Percentiles rank a stretch among this genome's conserved stretches.
Conservation (phyloP, 1,140 invertebrate genomes). For the Kradibia gibbosae region DNA sequence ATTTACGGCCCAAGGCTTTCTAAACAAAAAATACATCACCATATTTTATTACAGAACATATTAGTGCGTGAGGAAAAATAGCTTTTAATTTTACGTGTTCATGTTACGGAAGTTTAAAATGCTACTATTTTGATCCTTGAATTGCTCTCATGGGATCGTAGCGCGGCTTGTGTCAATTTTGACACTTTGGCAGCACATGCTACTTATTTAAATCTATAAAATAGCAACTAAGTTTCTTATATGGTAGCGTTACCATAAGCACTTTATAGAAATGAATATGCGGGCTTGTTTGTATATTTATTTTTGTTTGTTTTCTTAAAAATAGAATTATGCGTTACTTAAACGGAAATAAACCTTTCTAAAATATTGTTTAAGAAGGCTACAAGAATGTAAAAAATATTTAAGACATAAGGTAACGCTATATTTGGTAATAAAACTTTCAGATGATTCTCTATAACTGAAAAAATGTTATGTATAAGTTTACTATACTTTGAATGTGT, state of each 20-base stretch:
- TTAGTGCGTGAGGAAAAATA: neutral
- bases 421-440: no score
- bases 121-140: constrained; percentile 25
- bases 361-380: no score
- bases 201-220: neutral
- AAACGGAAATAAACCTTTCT: no score
- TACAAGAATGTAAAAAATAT: no score
- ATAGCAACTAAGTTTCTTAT: neutral
- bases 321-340: neutral
- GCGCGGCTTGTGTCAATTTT: constrained; percentile 53
- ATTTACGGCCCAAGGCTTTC: no score
- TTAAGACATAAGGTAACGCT: no score
- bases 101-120: constrained; percentile 11
- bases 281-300: neutral
- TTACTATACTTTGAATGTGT: no score
- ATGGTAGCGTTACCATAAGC: neutral
- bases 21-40: neutral
- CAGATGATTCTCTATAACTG: no score
- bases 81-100: neutral
- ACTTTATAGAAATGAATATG: no score
- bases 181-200: constrained; percentile 53
- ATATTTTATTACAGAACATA: neutral
- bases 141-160: constrained; percentile 56
- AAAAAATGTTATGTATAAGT: no score
- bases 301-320: neutral